Conservation (phyloP, 2,113 vertebrate genomes). For the Vireo altiloquus region DNA sequence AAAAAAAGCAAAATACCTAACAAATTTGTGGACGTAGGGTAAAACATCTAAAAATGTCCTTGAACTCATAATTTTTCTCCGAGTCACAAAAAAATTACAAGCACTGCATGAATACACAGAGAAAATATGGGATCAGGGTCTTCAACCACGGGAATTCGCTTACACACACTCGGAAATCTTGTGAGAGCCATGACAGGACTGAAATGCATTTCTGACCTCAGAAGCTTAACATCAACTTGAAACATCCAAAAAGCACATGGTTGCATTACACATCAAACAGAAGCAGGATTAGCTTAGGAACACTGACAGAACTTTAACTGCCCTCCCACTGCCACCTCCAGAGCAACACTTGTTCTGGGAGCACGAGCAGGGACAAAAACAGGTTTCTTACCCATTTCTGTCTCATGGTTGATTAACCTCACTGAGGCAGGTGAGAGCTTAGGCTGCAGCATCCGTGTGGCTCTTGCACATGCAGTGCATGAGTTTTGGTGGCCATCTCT, state of each 20-base stretch:
- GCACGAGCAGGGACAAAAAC: background rate
- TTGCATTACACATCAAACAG: background rate
- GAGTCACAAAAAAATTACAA: background rate
- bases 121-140: background rate
- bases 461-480: fast-evolving
- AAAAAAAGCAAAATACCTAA: background rate
- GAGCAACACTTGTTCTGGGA: background rate
- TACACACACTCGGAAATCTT: background rate
- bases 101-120: background rate
- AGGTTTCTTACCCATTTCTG: background rate
- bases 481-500: background rate
- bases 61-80: background rate
- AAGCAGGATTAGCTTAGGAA: background rate
- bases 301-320: background rate
- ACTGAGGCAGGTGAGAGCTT: background rate
- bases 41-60: background rate
- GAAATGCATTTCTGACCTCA: background rate
- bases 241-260: background rate
- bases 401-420: background rate
- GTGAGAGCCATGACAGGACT: background rate
- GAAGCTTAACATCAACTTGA: background rate
- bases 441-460: background rate
- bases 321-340: background rate
- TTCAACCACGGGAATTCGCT: background rate
- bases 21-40: background rate